Evolutionary conservation across 2,888 invertebrate genomes (phyloP).

Genomic region (Eurytoma californica): DNA sequence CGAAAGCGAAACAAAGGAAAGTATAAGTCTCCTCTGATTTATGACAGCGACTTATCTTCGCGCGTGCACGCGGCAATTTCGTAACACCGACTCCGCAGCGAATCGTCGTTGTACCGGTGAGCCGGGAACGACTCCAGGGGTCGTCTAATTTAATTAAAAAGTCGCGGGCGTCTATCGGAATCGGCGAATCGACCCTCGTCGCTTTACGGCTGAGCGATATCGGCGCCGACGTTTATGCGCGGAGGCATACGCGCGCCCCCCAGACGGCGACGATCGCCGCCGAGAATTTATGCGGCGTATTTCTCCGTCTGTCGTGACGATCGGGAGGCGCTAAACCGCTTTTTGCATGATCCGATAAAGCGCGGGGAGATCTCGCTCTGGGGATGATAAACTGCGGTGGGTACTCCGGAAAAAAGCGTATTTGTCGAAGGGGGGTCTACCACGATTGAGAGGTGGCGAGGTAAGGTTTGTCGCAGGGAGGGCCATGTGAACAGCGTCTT

Average conservation of each 20-base stretch:
- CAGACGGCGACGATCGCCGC: not conserved
- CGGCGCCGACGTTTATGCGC: too few relatives aligned
- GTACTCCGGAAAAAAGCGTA: too few relatives aligned
- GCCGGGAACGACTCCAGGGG: constrained; percentile 2
- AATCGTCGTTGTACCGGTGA: not conserved
- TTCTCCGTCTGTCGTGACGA: not conserved
- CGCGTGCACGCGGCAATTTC: not conserved
- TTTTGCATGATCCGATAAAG: too few relatives aligned
- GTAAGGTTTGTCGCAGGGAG: too few relatives aligned
- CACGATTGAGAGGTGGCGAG: too few relatives aligned
- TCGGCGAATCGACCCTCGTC: not conserved
- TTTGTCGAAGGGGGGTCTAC: too few relatives aligned
- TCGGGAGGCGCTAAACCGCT: not conserved
- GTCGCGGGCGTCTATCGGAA: not conserved
- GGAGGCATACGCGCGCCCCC: too few relatives aligned
- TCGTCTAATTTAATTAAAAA: constrained; percentile 1
- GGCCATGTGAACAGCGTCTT: too few relatives aligned
- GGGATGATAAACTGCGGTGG: too few relatives aligned
- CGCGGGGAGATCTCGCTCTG: too few relatives aligned
- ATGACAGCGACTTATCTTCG: constrained; percentile 10
- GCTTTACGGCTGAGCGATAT: too few relatives aligned
- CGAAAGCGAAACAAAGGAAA: not conserved
- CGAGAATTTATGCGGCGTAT: constrained; percentile 8
- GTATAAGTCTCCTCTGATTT: constrained; percentile 11
- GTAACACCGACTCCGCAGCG: too few relatives aligned